Evolutionary conservation across 2,797 vertebrate species (phyloP), one percentile per base, ranked within the genome.

Genomic region (Lutjanus campechanus): DNA sequence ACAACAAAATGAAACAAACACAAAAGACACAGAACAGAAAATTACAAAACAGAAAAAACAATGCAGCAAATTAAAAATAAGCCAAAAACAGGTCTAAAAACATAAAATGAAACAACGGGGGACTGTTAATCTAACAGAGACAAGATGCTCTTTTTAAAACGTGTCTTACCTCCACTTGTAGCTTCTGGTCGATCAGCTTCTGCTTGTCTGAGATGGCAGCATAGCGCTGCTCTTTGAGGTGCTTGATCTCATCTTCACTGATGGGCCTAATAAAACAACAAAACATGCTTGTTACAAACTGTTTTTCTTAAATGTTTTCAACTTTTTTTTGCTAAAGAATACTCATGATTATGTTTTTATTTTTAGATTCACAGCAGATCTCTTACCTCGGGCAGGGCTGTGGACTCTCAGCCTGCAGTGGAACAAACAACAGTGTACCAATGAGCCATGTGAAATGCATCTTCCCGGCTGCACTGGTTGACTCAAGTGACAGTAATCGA

Each of bases 181-280:
- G 91, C 80, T 96, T 97, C 86, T 96, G 88, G 93, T 99, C 98
- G 17, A 97, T 94, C 55, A 94, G 80, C 76, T 89, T 92, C 94
- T 99, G 98, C 66, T 96, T 95, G 85, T 98, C 96, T 54, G 96
- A 94, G 87, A 99, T 97, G 19, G 97, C 97, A 69, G 96, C 85
- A 9, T 98, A 99, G 85, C 94, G 95, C 22, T 96, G 97, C 1
- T 97, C 96, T 80, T 91, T 97, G 77, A 99, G 94, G 92, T 98
- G 95, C 70, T 88, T 85, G 68, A 99, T 95, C 95, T 99, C 98
- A 85, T 99, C 98, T 62, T 99, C 97, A 8, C 94, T 98, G 89
- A 99, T 96, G 73, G 97, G 97, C 83, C 98, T 99, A n/a, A 13
- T 12, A 17, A 71, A 40, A 75, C 0, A 71, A 62, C 16, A 66